phyloP scores from a whole-genome alignment of 1,140 invertebrate genomes.

The Drosophila sechellia region DNA sequence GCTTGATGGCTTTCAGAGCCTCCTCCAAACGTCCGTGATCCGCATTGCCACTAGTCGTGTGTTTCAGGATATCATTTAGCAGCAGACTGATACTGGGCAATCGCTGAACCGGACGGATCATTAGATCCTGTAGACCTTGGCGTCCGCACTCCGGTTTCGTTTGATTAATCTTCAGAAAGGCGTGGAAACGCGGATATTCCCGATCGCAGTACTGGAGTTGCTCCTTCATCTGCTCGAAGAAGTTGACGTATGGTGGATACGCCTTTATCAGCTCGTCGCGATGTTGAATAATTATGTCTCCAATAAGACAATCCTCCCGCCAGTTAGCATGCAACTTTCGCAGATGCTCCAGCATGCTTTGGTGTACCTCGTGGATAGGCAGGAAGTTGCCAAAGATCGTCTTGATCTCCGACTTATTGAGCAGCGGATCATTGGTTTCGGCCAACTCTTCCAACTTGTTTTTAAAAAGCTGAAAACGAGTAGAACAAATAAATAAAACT shows the following conservation, averaged over 20 bases:
- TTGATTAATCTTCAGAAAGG: conserved; percentile 98
- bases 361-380: conserved; percentile 96
- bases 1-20: conserved; percentile 94
- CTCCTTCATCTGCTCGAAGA: conserved; percentile 98
- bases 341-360: conserved; percentile 90
- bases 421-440: conserved; percentile 90
- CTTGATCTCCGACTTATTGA: conserved; percentile 96
- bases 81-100: conserved; percentile 97
- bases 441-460: conserved; percentile 93
- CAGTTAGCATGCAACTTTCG: conserved; percentile 86
- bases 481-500: neutral
- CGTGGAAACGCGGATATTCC: conserved; percentile 96
- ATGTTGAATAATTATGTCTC: conserved; percentile 94
- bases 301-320: conserved; percentile 94
- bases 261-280: conserved; percentile 93
- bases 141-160: conserved; percentile 97
- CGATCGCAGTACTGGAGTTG: conserved; percentile 95
- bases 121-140: conserved; percentile 96
- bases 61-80: conserved; percentile 96
- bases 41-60: conserved; percentile 93
- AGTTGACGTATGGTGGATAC: conserved; percentile 99
- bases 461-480: conserved; percentile 92
- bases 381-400: conserved; percentile 98
- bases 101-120: conserved; percentile 98
- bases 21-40: conserved; percentile 93